A percentile compares a stretch with the other conserved stretches of the same genome.
Evolutionary conservation across 2,113 vertebrate species (phyloP).

Genomic region (Hippocampus abdominalis): DNA sequence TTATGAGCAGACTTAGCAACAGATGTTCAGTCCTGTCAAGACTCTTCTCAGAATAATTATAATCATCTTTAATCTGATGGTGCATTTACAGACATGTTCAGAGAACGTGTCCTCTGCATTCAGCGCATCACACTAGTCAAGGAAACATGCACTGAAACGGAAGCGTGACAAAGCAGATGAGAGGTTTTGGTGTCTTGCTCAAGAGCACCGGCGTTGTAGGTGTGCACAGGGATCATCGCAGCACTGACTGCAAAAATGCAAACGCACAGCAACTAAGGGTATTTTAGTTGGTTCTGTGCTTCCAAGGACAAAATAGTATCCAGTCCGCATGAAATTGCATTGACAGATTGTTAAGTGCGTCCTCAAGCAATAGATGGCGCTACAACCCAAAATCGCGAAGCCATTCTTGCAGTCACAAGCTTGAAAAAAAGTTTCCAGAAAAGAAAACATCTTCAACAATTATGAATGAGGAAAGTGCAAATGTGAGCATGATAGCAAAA

Average conservation of each 20-base stretch:
- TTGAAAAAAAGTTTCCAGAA: background rate
- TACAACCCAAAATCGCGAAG: background rate
- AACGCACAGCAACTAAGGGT: too few species aligned
- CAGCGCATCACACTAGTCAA: background rate
- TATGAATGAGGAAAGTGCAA: background rate
- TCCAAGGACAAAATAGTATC: too few species aligned
- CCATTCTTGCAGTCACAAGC: background rate
- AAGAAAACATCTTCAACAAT: background rate
- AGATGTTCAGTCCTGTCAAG: slow-evolving; percentile 46
- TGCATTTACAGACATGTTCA: slow-evolving; percentile 19
- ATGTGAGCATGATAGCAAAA: background rate
- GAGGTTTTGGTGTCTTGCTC: background rate
- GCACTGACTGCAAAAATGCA: background rate
- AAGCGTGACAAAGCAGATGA: background rate
- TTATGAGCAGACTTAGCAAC: slow-evolving; percentile 40
- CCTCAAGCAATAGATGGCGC: background rate
- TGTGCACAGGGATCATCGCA: background rate
- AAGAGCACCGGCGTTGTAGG: background rate
- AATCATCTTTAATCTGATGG: background rate
- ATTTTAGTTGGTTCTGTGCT: too few species aligned
- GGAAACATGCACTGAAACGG: background rate
- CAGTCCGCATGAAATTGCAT: background rate
- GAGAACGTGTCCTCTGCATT: background rate
- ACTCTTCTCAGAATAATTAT: slow-evolving; percentile 28
- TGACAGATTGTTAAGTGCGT: background rate